phyloP scores from a whole-genome alignment of 2,797 vertebrate genomes.

The Gobionotothen gibberifrons region DNA sequence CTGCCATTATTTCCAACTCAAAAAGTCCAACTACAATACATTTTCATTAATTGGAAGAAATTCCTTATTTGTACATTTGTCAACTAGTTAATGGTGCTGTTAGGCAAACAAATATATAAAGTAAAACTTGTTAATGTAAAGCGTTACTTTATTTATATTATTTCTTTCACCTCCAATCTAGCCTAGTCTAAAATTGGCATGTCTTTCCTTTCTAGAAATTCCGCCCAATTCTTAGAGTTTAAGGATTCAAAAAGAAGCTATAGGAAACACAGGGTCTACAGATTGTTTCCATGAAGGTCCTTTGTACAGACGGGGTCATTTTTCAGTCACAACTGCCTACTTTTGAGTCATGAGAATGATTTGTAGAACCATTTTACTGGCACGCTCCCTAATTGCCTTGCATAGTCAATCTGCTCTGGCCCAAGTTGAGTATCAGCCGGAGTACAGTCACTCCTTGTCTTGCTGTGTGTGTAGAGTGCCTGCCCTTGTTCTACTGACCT shows the following conservation, averaged over 20 bases:
- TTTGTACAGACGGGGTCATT: not conserved
- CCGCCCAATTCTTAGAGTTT: not conserved
- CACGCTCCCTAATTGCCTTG: slow-evolving; percentile 1
- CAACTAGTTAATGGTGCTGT: not conserved
- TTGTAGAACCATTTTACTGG: not conserved
- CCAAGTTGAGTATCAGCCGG: slow-evolving; percentile 11
- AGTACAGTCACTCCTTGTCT: slow-evolving; percentile 13
- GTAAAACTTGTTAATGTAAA: not conserved
- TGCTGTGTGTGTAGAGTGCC: not conserved
- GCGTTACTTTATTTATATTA: not conserved
- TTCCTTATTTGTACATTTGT: not conserved
- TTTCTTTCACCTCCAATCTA: not conserved
- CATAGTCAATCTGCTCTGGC: slow-evolving; percentile 9
- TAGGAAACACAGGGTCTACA: not conserved
- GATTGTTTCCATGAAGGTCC: not conserved
- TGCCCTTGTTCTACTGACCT: slow-evolving; percentile 45
- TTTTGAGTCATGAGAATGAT: not conserved
- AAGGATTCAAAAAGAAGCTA: not conserved
- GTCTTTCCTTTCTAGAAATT: not conserved
- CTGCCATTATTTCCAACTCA: not conserved
- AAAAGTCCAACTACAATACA: slow-evolving; percentile 2
- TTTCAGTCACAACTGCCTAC: slow-evolving; percentile 1
- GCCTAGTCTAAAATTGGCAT: not conserved
- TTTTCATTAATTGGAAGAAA: not conserved
- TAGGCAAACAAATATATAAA: not conserved